A percentile compares a stretch with the other conserved stretches of the same genome.
Evolutionary conservation across 2,113 vertebrate species (phyloP).

Genomic region (Ramphastos sulfuratus): DNA sequence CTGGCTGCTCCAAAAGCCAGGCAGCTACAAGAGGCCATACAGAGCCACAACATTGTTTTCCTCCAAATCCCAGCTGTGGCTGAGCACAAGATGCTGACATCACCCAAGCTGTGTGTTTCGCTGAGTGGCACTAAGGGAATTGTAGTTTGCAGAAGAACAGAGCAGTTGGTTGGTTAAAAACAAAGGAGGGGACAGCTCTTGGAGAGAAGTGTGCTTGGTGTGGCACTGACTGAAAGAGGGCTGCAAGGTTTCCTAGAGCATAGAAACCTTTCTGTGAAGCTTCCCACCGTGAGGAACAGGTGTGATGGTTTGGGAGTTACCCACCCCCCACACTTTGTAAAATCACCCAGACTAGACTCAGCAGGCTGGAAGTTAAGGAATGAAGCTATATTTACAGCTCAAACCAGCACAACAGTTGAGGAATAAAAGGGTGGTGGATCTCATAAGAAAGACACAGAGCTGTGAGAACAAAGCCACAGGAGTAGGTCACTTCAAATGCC

Average conservation of each 20-base stretch:
- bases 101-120: constrained; percentile 14
- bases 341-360: too few relatives aligned
- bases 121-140: constrained; percentile 43
- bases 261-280: neutral
- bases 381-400: too few relatives aligned
- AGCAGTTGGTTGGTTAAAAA: constrained; percentile 1
- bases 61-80: constrained; percentile 21
- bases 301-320: too few relatives aligned
- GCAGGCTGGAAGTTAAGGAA: too few relatives aligned
- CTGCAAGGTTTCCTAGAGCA: neutral
- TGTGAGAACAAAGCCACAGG: too few relatives aligned
- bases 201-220: neutral
- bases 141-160: constrained; percentile 16
- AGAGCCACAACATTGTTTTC: constrained; percentile 48
- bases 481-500: too few relatives aligned
- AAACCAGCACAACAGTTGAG: neutral
- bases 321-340: too few relatives aligned
- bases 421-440: neutral
- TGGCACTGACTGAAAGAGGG: neutral
- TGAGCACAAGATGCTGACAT: constrained; percentile 10
- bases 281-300: neutral
- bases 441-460: too few relatives aligned
- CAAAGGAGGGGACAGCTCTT: neutral
- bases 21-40: constrained; percentile 38
- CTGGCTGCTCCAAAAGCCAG: constrained; percentile 57